Base-by-base conservation (phyloP, 2,888 invertebrate species). In the Hypercompe scribonia region DNA sequence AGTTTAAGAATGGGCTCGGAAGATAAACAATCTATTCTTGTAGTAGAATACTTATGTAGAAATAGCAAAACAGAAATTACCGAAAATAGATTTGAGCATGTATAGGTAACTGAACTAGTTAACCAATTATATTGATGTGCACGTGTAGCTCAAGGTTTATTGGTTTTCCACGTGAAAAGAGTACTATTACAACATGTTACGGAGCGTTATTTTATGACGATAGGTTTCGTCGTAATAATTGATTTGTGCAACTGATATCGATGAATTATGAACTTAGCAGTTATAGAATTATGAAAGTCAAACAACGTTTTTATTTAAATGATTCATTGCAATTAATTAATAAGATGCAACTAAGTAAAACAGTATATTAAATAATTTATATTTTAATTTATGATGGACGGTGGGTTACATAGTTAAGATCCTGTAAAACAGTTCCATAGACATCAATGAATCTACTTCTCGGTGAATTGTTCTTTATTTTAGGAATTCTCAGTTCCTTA, bases 151-250 rank as follows among this genome's bases (percentile, higher is more conserved):
- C 63, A 63, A 34, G 46, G 63, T 34, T 68, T 31, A 63, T 63
- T 58, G n/a, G 21, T 46, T 33, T 34, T 18, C 21, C 63, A 33
- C 67, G 66, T 33, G 66, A 24, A 33, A 36, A 33, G 65, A 39
- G 54, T 71, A 65, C 65, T 13, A 54, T 71, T 71, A 36, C 65
- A 39, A 71, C 31, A 24, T 15, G 63, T 46, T 63, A 72, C 61
- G 42, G 34, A 34, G n/a, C 34, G n/a, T 46, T 28, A 54, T 67
- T 72, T 71, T 50, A 72, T 46, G 72, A 8, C 36, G 67, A 61
- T 31, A n/a, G 28, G 18, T 63, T 11, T 42, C 15, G 18, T 11
- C n/a, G 21, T 36, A 68, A 42, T 64, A 50, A 72, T 72, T 63
- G 67, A 50, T 61, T 67, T 72, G 31, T 61, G 61, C 31, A 7